Conservation (phyloP, 2,113 vertebrate species). For the human region GRCh38 chr7:137801001-137801500, state of each 20-base stretch:
- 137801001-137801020: accelerated
- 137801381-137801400: neutral
- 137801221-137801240: neutral
- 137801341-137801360: neutral
- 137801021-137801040: neutral
- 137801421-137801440: neutral
- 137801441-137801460: neutral
- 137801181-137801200: conserved; percentile 2
- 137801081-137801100: neutral
- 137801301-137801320: conserved; percentile 4
- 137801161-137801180: neutral
- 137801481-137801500: neutral
- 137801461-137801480: neutral
- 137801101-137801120: neutral
- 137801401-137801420: neutral
- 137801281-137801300: neutral
- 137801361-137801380: neutral
- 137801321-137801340: neutral
- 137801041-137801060: too few relatives aligned
- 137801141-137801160: neutral
- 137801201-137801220: neutral
- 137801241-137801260: neutral
- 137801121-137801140: neutral
- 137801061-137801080: neutral
- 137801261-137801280: neutral